Base-by-base conservation (phyloP, 2,888 invertebrate species). In the Matsumyia berberina region DNA sequence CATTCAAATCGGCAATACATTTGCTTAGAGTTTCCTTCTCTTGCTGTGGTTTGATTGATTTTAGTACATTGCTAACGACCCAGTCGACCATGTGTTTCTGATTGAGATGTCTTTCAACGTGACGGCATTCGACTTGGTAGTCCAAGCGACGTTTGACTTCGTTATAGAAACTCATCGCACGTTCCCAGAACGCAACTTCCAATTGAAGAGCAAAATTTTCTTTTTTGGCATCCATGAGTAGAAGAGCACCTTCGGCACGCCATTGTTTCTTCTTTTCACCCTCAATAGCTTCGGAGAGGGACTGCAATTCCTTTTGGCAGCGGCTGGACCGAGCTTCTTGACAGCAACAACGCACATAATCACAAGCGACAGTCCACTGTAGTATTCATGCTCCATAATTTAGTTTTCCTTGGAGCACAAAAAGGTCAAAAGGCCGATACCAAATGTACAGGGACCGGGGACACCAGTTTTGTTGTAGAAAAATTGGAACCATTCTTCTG, bases 71-170 rank as follows among this genome's bases (percentile, higher is more conserved):
- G 88, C 93, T 92, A 12, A 98, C 95, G 86, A 99, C 96, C 97
- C 98, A 99, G 92, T 97, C 95, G 29, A 97, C 97, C 96, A 99
- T 96, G 92, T 98, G 96, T 91, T 96, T 97, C 92, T 99, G 98
- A 88, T 96, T 94, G 85, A 99, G 94, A 88, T 96, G 95, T 55
- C 96, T 95, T 90, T 98, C 96, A 69, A 97, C 93, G 88, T 94
- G 95, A 88, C 96, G 94, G 89, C 96, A 94, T 91, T 98, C 98
- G 5, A 97, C 94, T 92, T 99, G 98, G 92, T 97, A 99, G 92
- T 99, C 99, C 88, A 97, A 93, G 62, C 97, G 95, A 87, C 94
- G 95, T 92, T 97, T 97, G 5, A 97, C 96, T 91, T 94, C 94
- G 17, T 80, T 88, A 89, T 94, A 94, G 12, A 92, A 92, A 19